Evolutionary conservation across 2,797 vertebrate species (phyloP).

Genomic region (Borostomias antarcticus): DNA sequence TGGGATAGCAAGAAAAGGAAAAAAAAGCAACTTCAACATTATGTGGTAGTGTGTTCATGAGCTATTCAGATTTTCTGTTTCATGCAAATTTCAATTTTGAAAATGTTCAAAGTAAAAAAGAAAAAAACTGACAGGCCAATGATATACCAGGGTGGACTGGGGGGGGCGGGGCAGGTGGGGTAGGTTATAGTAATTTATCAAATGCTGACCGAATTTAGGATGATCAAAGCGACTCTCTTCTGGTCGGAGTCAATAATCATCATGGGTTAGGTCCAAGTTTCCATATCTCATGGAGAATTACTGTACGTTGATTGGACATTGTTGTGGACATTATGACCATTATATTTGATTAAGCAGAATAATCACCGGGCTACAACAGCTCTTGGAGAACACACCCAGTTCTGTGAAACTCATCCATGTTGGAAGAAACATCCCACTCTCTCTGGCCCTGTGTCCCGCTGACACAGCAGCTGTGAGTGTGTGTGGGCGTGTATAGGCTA

Average conservation of each 20-base stretch:
- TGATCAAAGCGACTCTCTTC: slow-evolving; percentile 4
- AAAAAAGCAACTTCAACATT: slow-evolving; percentile 45
- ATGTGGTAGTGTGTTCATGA: slow-evolving; percentile 64
- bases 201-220: neutral
- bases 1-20: too few species aligned
- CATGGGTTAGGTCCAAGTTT: neutral
- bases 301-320: too few species aligned
- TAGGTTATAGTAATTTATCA: neutral
- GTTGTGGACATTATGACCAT: neutral
- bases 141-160: neutral
- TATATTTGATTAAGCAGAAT: neutral
- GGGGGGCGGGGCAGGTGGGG: too few species aligned
- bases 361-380: slow-evolving; percentile 40
- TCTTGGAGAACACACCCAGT: slow-evolving; percentile 36
- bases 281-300: neutral
- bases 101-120: slow-evolving; percentile 20
- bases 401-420: slow-evolving; percentile 61
- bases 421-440: slow-evolving; percentile 43
- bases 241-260: neutral
- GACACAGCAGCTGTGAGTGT: slow-evolving; percentile 69
- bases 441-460: slow-evolving; percentile 60
- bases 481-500: slow-evolving; percentile 12
- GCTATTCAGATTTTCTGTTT: slow-evolving; percentile 43
- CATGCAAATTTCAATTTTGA: slow-evolving; percentile 55
- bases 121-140: slow-evolving; percentile 17